A percentile compares a stretch with the other conserved stretches of the same genome.
Evolutionary conservation across 2,888 invertebrate species (phyloP).

Genomic region (Brassicogethes aeneus): DNA sequence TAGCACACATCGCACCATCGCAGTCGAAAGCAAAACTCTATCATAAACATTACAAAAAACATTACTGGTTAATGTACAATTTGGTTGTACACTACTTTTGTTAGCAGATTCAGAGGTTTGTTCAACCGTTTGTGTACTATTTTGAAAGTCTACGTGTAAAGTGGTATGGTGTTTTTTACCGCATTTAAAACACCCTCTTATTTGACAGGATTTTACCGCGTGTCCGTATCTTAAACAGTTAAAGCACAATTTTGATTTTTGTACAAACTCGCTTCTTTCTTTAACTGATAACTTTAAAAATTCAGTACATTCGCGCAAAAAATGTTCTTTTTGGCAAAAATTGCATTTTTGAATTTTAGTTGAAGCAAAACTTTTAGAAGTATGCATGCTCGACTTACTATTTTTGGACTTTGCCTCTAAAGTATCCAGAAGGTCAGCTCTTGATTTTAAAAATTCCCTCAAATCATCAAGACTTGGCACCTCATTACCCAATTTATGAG

Average conservation of each 20-base stretch:
- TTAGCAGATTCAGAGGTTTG: too few relatives aligned
- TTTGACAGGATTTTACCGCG: neutral
- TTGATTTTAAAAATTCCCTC: slow-evolving; percentile 3
- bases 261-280: slow-evolving; percentile 1
- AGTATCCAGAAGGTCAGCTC: slow-evolving; percentile 3
- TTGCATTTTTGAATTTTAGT: neutral
- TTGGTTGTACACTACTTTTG: too few relatives aligned
- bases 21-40: too few relatives aligned
- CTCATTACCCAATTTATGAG: neutral
- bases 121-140: too few relatives aligned
- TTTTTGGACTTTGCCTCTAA: slow-evolving; percentile 1
- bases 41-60: too few relatives aligned
- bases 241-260: slow-evolving; percentile 6
- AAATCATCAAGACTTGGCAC: slow-evolving; percentile 4
- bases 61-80: too few relatives aligned
- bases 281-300: slow-evolving; percentile 2
- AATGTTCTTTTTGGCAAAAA: slow-evolving; percentile 2
- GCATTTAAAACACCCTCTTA: too few relatives aligned
- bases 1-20: too few relatives aligned
- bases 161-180: too few relatives aligned
- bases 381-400: neutral
- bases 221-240: slow-evolving; percentile 1
- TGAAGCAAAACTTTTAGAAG: neutral
- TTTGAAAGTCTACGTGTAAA: too few relatives aligned
- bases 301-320: slow-evolving; percentile 1